Base-by-base conservation (phyloP, 37 sponge, comb jelly and placozoan species). In the Halisarca cf. caerulea region DNA sequence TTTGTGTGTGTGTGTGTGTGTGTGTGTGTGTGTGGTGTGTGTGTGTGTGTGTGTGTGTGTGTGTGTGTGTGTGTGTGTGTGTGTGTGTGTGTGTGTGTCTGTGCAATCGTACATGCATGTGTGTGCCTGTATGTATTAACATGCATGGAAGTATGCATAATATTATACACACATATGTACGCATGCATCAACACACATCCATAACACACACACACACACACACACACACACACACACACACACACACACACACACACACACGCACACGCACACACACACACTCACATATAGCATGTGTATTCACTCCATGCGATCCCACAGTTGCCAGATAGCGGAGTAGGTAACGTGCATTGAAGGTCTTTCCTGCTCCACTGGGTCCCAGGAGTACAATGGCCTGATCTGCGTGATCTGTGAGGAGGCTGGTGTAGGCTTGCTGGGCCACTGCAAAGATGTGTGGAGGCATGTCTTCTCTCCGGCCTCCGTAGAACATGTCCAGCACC, bases 381-480 rank as follows among this genome's bases (percentile, higher is more conserved):
- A 92, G 91, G 73, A 96, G 81, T 61, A 99, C 86, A 28, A 99
- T 75, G 30, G 97, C 90, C 89, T 99, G 99, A 88, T 99, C 97
- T 28, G 55, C 80, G 38, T 88, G 85, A 0, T 90, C 87, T 33
- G 83, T 80, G 80, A 94, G 61, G 95, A 99, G 94, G 86, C 89
- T 79, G 58, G 84, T 68, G 80, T 99, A 96, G 60, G 99, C 99
- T 59, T 89, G 89, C 84, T 99, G 95, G 2, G 94, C 97, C 14
- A 88, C 85, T 38, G 97, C 91, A 88, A 93, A 99, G 57, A 96
- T 88, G 83, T 99, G 99, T 21, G 97, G 97, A 3, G 96, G 96
- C 96, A 96, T 96, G 78, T 96, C 96, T 81, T 93, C 96, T 20
- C 89, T 57, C 2, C 94, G 84, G 75, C 96, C 88, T 24, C 96